A percentile compares a stretch with the other conserved stretches of the same genome.
Conservation (phyloP, 1,140 invertebrate species). For the Anastrepha ludens region DNA sequence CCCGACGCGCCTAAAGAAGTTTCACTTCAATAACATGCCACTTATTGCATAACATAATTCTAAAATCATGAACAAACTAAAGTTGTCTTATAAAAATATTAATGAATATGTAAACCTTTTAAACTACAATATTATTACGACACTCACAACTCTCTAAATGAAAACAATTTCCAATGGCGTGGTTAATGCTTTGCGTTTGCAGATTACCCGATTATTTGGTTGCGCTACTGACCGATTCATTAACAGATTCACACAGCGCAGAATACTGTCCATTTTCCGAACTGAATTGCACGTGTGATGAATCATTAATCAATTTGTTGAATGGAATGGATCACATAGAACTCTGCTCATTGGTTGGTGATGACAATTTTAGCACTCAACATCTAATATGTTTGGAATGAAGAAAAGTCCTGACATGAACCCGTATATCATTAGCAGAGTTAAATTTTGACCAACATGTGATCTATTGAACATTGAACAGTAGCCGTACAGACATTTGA, state of each 20-base stretch:
- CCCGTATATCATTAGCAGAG: background rate
- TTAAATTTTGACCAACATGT: background rate
- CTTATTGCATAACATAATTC: background rate
- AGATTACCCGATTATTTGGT: no score
- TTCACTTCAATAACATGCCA: no score
- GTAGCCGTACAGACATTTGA: background rate
- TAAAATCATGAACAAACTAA: no score
- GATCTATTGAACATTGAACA: background rate
- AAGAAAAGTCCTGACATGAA: no score
- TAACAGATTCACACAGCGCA: conserved; percentile 18
- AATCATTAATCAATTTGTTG: conserved; percentile 28
- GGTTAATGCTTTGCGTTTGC: no score
- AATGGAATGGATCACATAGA: background rate
- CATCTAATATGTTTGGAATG: background rate
- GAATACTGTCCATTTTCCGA: background rate
- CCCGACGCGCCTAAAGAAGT: no score
- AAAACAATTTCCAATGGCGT: no score
- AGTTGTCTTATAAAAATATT: no score
- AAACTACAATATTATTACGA: no score
- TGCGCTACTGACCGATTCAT: background rate
- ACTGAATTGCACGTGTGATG: conserved; percentile 10
- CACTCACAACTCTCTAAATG: no score
- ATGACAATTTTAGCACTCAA: conserved; percentile 5
- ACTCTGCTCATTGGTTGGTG: background rate
- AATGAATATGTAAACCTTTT: no score